Base-by-base conservation (phyloP, 2,113 vertebrate genomes). In the Mesocricetus auratus region DNA sequence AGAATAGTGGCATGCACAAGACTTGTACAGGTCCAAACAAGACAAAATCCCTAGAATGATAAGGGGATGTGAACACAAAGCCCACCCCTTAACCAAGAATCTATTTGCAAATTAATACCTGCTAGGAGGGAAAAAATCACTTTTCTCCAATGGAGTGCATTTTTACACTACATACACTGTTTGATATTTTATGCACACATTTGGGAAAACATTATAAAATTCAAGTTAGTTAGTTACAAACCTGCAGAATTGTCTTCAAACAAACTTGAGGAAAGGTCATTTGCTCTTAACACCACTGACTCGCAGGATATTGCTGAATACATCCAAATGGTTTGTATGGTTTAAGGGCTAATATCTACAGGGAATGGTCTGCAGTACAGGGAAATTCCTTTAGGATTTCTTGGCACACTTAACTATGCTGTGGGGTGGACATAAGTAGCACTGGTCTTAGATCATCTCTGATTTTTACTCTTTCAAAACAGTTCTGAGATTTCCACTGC, bases 371-470 rank as follows among this genome's bases (percentile, higher is more conserved):
- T 77, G 73, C 74, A 58, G 8, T 47, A 2, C 2, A 56, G 8
- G 50, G 10, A 93, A 95, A 81, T 86, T 60, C 91, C 83, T 62
- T 62, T 75, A 91, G 78, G 79, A 86, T 77, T 64, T 77, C 24
- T 77, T 77, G 60, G 19, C 86, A 82, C 79, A 29, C 21, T 93
- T 93, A 95, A 60, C 33, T 85, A 60, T 71, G 10, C 36, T 60
- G 5, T 68, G 13, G 39, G 31, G 81, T 29, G 17, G 29, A 94
- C 33, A 95, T 39, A 86, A 91, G 53, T 77, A 92, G 24, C 29
- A 75, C 47, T 58, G 50, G 56, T 50, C 31, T 75, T 15, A 71
- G 39, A 69, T 31, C 16, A 26, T 73, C 17, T 33, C 53, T 42
- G 1, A 36, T 71, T 77, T 90, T 77, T 29, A 74, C 82, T 82